Evolutionary conservation across 2,797 vertebrate genomes (phyloP).

Genomic region (Anolis apletophallus): DNA sequence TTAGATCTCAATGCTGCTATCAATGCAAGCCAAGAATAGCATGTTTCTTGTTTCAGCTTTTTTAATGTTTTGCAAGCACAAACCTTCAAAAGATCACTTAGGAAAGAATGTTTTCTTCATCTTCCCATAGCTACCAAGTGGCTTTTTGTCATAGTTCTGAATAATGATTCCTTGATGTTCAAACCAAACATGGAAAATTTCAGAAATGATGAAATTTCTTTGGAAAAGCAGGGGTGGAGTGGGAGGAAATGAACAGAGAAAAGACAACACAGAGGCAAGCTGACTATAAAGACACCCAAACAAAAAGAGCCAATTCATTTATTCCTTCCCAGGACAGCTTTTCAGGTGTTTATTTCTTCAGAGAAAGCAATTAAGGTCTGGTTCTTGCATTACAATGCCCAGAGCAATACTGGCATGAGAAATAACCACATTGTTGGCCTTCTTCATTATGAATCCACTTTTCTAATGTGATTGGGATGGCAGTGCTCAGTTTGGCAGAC

Average conservation of each 20-base stretch:
- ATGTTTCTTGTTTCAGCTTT: conserved; percentile 1
- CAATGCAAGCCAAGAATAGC: conserved; percentile 4
- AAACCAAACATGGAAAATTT: conserved; percentile 10
- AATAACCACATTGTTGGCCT: not conserved
- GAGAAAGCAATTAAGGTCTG: not conserved
- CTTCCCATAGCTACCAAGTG: not conserved
- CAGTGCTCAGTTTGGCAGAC: not conserved
- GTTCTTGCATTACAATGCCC: not conserved
- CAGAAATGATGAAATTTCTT: not conserved
- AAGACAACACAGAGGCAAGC: not conserved
- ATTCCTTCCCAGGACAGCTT: not conserved
- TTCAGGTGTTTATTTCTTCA: not conserved
- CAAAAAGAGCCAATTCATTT: not conserved
- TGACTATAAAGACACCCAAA: not conserved
- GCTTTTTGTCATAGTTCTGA: not conserved
- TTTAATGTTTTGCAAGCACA: conserved; percentile 11
- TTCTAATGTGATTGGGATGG: not conserved
- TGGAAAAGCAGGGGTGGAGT: not conserved
- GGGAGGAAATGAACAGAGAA: not conserved
- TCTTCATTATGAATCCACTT: not conserved
- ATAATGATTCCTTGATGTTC: conserved; percentile 3
- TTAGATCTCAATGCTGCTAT: not conserved
- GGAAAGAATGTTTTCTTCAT: not conserved
- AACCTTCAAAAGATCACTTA: not conserved
- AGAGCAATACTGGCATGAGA: not conserved